These are phyloP conservation scores for Formicarius rufipectus DNA, from an alignment of 2,113 vertebrate genomes.

Conservation along the genomic window DNA sequence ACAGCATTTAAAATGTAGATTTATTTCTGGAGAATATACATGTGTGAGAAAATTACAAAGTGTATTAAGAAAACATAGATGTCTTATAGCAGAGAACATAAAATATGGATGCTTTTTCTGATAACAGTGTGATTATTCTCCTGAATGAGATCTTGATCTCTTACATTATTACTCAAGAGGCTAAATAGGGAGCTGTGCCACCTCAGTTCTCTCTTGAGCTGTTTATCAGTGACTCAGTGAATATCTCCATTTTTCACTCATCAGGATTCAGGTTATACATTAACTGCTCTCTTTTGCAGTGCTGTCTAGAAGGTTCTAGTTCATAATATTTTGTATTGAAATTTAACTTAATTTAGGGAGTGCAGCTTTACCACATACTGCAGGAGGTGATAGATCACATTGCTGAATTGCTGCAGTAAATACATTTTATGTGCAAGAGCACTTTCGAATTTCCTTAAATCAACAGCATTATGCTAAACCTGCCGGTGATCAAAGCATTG, in stretches of 20 bases:
- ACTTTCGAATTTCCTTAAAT: background rate
- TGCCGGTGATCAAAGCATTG: background rate
- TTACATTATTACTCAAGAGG: slow-evolving; percentile 48
- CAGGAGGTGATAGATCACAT: background rate
- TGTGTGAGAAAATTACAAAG: background rate
- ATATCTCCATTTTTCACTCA: slow-evolving; percentile 39
- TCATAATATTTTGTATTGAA: background rate
- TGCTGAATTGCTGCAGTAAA: background rate
- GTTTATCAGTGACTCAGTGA: slow-evolving; percentile 40
- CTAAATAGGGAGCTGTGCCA: slow-evolving; percentile 20
- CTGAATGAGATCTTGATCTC: slow-evolving; percentile 53
- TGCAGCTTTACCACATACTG: background rate
- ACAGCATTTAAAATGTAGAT: background rate
- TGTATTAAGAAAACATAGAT: background rate
- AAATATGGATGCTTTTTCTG: slow-evolving; percentile 43
- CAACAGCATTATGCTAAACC: background rate
- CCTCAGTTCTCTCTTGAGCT: background rate
- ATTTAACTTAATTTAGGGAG: background rate
- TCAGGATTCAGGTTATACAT: background rate
- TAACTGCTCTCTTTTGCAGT: background rate
- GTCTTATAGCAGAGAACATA: background rate
- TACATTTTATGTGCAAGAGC: background rate
- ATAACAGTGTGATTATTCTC: slow-evolving; percentile 54
- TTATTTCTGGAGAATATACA: background rate
- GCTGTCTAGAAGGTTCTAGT: background rate